Evolutionary conservation across 2,113 vertebrate species (phyloP), one percentile per base, ranked within the genome.

Genomic region (Phalacrocorax carbo): DNA sequence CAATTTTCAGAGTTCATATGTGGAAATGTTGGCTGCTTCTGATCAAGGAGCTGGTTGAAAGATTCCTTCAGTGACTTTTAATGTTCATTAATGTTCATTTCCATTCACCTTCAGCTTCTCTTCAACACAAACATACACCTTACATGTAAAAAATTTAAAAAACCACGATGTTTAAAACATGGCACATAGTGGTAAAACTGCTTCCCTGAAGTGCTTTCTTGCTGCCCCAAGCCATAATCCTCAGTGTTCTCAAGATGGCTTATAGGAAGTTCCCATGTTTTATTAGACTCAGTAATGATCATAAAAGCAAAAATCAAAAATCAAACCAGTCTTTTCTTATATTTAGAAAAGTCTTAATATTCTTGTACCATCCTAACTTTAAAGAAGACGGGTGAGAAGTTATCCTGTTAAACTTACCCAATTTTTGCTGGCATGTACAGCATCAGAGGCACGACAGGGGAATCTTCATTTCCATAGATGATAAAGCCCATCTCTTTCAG

Each of bases 401-500:
- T 38, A 52, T 5, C 30, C 26, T 30, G 40, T 51, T 77, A 80
- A 90, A 96, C 96, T 0, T 95, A 99, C 99, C 99, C 99, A 58
- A 99, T 99, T 97, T 99, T 99, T 94, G 99, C 99, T 26, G 99
- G 99, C 99, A 99, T 99, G 94, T 99, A 99, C 42, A 99, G 98
- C 99, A 99, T 99, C 96, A 99, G 95, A 92, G 99, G 99, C 64
- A 99, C 98, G 54, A 99, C 99, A 4, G 99, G 99, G 4, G 99
- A 99, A 93, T 99, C 99, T 61, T 99, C 98, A 91, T 99, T 99
- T 86, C 99, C 99, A 42, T 99, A 99, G 97, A 99, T 99, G 93
- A 99, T 99, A 96, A 99, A 99, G 82, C 99, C 99, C 99, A 99
- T 98, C 61, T 99, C 98, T 14, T 98, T 98, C 86, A 99, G 98